Evolutionary conservation across 2,113 vertebrate species (phyloP), one percentile per base, ranked within the genome.

Genomic region (Scomber japonicus): DNA sequence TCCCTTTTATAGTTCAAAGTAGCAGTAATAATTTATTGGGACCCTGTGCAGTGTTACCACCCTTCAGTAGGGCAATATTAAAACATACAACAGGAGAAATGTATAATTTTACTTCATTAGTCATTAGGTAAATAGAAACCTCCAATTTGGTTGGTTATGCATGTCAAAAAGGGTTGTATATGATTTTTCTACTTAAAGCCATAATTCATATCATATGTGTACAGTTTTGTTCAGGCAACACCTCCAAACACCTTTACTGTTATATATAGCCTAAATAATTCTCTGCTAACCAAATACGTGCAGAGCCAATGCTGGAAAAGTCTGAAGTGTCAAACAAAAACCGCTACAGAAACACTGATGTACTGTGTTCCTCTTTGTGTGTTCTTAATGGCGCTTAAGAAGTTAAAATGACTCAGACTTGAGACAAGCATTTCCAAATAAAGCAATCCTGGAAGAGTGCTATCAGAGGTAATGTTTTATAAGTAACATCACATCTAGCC

Each of bases 381-480:
- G 19, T 31, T 63, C 48, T 49, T 49, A 24, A 68, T 17, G 17
- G 14, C 31, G 40, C 57, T 75, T 24, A 50, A 64, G 17, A 69
- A 40, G 71, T 69, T 44, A 16, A 19, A 69, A 35, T 24, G 21
- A 64, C 35, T 67, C n/a, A 57, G 24, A 53, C 27, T 57, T 27
- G 27, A 68, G 51, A 79, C 51, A 44, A 71, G 46, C 21, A 57
- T 67, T 80, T 55, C 85, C 88, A 90, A 86, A 91, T 90, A 92
- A 91, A 85, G 89, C 10, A 46, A 66, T 81, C 19, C 75, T 24
- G 11, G 12, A 73, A 44, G 53, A 35, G 59, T 2, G 27, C 75
- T 63, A 21, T 50, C 5, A 64, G 70, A 44, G 31, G 7, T 31
- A 3, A 0, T 6, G 19, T 67, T 81, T 62, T 27, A 51, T 14